phyloP scores from a whole-genome alignment of 1,140 invertebrate genomes.

The Bombus confusus region DNA sequence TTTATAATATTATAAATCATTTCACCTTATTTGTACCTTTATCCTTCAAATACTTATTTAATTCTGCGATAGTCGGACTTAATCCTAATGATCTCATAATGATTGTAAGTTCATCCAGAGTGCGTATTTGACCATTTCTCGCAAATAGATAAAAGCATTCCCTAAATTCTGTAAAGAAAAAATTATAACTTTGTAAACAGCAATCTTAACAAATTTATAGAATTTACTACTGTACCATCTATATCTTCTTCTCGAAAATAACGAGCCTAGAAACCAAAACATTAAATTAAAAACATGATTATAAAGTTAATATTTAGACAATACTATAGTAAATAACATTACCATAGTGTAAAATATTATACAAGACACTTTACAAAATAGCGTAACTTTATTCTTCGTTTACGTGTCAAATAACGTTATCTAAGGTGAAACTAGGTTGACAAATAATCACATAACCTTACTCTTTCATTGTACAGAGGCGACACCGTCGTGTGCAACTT shows the following conservation, averaged over 20 bases:
- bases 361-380: neutral
- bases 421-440: neutral
- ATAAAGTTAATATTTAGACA: neutral
- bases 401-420: conserved; percentile 38
- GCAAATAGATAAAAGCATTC: conserved; percentile 98
- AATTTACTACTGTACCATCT: conserved; percentile 85
- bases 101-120: conserved; percentile 94
- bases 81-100: conserved; percentile 97
- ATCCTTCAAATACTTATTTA: conserved; percentile 92
- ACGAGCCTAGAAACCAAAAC: conserved; percentile 84
- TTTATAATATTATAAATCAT: too few relatives aligned
- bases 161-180: conserved; percentile 88
- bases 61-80: conserved; percentile 95
- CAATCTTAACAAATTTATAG: neutral
- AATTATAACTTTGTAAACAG: conserved; percentile 7
- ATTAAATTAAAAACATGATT: neutral
- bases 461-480: conserved; percentile 17
- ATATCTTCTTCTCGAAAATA: conserved; percentile 93
- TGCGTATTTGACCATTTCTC: conserved; percentile 92
- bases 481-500: neutral
- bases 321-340: neutral
- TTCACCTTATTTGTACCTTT: conserved; percentile 84
- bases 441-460: neutral
- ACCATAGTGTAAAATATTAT: conserved; percentile 11
- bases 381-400: neutral